Conservation (phyloP, 1,140 invertebrate species). For the Drosophila quadrilineata region DNA sequence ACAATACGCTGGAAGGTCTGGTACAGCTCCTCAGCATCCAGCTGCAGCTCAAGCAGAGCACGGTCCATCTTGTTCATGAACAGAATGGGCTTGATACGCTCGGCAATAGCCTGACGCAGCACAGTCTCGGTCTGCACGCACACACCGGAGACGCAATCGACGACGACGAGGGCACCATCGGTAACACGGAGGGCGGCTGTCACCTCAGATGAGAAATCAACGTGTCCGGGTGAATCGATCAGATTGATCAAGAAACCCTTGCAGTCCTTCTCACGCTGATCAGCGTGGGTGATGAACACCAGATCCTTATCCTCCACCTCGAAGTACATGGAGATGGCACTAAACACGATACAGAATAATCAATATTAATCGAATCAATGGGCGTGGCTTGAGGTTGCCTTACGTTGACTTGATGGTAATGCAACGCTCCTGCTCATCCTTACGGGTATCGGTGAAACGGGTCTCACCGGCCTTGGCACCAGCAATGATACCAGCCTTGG, state of each 20-base stretch:
- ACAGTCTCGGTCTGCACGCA: constrained; percentile 99
- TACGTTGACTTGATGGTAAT: constrained; percentile 99
- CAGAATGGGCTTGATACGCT: constrained; percentile 98
- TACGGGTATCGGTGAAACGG: constrained; percentile 99
- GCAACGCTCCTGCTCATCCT: constrained; percentile 99
- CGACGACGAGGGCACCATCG: constrained; percentile 99
- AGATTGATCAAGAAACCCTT: constrained; percentile 99
- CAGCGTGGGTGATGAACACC: constrained; percentile 92
- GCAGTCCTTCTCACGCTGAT: constrained; percentile 93
- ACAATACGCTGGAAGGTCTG: constrained; percentile 99
- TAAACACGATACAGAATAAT: constrained; percentile 72
- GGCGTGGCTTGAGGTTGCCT: constrained; percentile 75
- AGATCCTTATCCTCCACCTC: constrained; percentile 96
- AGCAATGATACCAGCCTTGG: constrained; percentile 99
- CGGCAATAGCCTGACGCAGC: constrained; percentile 98
- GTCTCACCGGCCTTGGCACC: constrained; percentile 99
- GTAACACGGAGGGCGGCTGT: constrained; percentile 99
- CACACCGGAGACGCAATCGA: constrained; percentile 99
- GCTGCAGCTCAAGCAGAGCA: constrained; percentile 96
- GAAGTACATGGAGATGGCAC: constrained; percentile 99
- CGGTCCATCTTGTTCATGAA: constrained; percentile 99
- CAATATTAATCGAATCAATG: background rate
- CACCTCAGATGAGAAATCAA: constrained; percentile 99
- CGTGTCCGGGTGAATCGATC: constrained; percentile 99
- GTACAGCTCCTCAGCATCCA: constrained; percentile 98